Conservation (phyloP, 1,140 invertebrate species). For the Sycobia sp. region DNA sequence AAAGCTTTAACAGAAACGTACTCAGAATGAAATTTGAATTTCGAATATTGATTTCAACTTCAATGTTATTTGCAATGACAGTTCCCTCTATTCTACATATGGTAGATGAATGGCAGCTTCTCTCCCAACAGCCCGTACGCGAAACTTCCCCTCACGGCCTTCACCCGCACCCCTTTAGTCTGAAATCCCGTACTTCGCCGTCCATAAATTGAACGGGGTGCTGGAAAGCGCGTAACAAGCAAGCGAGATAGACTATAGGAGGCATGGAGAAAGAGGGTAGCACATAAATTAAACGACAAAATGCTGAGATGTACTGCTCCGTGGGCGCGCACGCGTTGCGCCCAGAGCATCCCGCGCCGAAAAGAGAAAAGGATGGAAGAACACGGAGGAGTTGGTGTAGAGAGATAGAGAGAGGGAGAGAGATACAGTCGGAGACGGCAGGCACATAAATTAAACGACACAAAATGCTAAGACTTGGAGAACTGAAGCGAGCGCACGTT, state of each 20-base stretch:
- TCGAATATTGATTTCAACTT: conserved; percentile 16
- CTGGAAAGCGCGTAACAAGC: conserved; percentile 3
- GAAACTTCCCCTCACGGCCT: too few species aligned
- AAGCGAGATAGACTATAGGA: conserved; percentile 3
- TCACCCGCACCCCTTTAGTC: too few species aligned
- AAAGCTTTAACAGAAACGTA: too few species aligned
- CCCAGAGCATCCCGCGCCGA: too few species aligned
- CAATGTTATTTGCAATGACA: conserved; percentile 12
- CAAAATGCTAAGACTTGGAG: conserved; percentile 1
- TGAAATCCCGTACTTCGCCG: too few species aligned
- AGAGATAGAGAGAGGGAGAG: neutral
- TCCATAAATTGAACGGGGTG: conserved; percentile 18
- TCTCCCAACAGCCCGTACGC: neutral
- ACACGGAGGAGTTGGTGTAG: too few species aligned
- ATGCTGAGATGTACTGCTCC: conserved; percentile 7
- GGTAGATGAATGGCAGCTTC: conserved; percentile 3
- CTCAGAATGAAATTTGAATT: too few species aligned
- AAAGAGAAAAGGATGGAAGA: too few species aligned
- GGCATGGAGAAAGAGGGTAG: neutral
- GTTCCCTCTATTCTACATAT: neutral
- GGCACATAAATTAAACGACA: conserved; percentile 30
- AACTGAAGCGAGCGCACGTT: neutral
- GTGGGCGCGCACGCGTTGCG: neutral
- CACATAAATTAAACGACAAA: conserved; percentile 30
- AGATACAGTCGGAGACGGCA: neutral